Conservation (phyloP, 1,140 invertebrate genomes). For the Brachionus paranguensis region DNA sequence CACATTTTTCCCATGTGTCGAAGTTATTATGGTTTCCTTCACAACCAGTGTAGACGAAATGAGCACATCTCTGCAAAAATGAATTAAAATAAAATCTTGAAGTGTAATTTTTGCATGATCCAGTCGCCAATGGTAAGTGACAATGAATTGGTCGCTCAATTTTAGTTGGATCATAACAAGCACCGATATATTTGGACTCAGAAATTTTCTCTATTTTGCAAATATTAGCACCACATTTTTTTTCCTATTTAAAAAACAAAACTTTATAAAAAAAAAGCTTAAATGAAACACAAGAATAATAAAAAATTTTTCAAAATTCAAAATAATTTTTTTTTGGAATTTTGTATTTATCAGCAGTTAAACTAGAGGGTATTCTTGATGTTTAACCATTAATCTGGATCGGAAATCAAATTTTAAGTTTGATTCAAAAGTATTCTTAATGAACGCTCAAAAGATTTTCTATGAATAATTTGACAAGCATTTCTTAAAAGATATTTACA, state of each 20-base stretch:
- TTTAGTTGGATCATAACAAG: conserved; percentile 32
- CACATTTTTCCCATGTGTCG: conserved; percentile 38
- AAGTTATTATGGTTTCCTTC: conserved; percentile 22
- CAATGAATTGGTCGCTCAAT: conserved; percentile 29
- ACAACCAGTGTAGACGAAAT: conserved; percentile 34
- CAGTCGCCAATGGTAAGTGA: conserved; percentile 16
- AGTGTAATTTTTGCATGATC: conserved; percentile 30
- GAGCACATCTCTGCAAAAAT: conserved; percentile 15
- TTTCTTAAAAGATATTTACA: background rate
- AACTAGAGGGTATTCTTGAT: too few species aligned
- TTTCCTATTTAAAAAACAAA: background rate
- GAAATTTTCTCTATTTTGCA: conserved; percentile 28
- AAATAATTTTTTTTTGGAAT: too few species aligned
- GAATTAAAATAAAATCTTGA: conserved; percentile 37
- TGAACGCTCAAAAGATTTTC: too few species aligned
- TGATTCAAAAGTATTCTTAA: too few species aligned
- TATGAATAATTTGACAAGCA: too few species aligned
- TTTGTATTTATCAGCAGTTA: too few species aligned
- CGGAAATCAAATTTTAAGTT: background rate
- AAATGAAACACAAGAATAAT: background rate
- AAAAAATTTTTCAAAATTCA: too few species aligned
- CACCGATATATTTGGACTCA: conserved; percentile 6
- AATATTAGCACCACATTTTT: conserved; percentile 19
- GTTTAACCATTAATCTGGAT: too few species aligned
- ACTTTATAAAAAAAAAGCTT: background rate